Evolutionary conservation across 2,113 vertebrate genomes (phyloP), one percentile per base, ranked within the genome.

Genomic region (Platichthys flesus): DNA sequence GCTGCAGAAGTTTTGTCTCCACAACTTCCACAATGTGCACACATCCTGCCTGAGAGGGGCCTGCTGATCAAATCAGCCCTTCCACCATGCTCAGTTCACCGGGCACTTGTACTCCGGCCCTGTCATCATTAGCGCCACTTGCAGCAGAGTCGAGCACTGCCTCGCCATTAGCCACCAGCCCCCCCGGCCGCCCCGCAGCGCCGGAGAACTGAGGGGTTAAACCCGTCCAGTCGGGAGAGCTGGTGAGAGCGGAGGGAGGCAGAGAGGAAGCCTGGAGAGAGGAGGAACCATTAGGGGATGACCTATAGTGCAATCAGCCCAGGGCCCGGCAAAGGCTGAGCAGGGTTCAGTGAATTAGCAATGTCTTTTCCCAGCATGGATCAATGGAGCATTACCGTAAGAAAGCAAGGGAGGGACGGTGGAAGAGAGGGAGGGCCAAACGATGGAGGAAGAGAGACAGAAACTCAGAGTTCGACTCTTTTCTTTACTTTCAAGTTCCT

Each of bases 331-430:
- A 45, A n/a, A 75, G 73, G 66, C 85, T 13, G 77, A 83, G 84
- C 83, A 62, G 64, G 70, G 77, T 78, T 85, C 80, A 77, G 88
- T 81, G 89, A 89, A 85, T 88, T 85, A 91, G 84, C 82, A 55
- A 76, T 77, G 76, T 82, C 71, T 82, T 37, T 93, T 91, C 85
- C 88, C 86, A 82, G 86, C 85, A 88, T 58, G 67, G 88, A 91
- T 90, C 90, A 90, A 91, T 88, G 89, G 67, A 78, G 90, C 86
- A 89, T 91, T 91, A 88, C 84, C 40, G 81, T 85, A 84, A 88
- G 65, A 70, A 76, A 83, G 63, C 82, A 67, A 56, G 14, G 56
- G 61, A 15, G 42, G 52, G 71, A 68, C 5, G 28, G 51, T n/a
- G 20, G 51, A 52, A 45, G 18, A n/a, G 60, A 37, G 52, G 71